Percentiles rank a stretch among this genome's conserved stretches.
phyloP scores from a whole-genome alignment of 1,140 invertebrate genomes.

The Leptoteleia sp. region DNA sequence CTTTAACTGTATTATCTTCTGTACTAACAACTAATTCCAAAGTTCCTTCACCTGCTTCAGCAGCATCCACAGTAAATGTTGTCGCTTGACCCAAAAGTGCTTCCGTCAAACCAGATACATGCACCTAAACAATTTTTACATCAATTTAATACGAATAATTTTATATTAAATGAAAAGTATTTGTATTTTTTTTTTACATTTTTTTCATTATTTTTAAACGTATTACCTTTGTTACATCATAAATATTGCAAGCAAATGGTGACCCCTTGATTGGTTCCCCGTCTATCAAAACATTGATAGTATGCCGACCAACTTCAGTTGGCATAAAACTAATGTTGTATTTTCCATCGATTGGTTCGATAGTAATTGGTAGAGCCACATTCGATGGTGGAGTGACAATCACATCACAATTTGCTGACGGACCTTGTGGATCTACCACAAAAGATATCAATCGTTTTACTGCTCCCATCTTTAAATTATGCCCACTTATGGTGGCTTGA shows the following conservation, averaged over 20 bases:
- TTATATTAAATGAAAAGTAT: too few relatives aligned
- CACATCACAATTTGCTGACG: slow-evolving; percentile 82
- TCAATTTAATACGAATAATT: too few relatives aligned
- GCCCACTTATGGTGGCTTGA: slow-evolving; percentile 83
- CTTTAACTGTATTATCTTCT: slow-evolving; percentile 92
- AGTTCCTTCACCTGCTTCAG: slow-evolving; percentile 96
- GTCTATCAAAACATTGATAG: slow-evolving; percentile 89
- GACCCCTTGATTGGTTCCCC: slow-evolving; percentile 92
- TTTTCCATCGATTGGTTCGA: slow-evolving; percentile 84
- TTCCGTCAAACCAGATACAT: slow-evolving; percentile 79
- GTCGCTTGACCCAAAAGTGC: slow-evolving; percentile 88
- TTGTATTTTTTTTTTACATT: neutral
- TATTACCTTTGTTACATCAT: slow-evolving; percentile 91
- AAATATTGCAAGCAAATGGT: slow-evolving; percentile 96
- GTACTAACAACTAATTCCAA: slow-evolving; percentile 96
- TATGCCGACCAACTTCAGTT: slow-evolving; percentile 92
- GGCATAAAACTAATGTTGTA: slow-evolving; percentile 90
- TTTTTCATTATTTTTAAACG: neutral
- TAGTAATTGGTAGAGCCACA: slow-evolving; percentile 86
- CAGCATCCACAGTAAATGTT: slow-evolving; percentile 96
- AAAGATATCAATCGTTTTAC: slow-evolving; percentile 83
- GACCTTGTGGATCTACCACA: slow-evolving; percentile 83
- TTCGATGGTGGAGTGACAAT: slow-evolving; percentile 90
- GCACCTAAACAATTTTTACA: slow-evolving; percentile 68
- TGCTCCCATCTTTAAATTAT: slow-evolving; percentile 84